Conservation (phyloP, 1,140 invertebrate genomes). For the fruit fly (Drosophila melanogaster) region DNA sequence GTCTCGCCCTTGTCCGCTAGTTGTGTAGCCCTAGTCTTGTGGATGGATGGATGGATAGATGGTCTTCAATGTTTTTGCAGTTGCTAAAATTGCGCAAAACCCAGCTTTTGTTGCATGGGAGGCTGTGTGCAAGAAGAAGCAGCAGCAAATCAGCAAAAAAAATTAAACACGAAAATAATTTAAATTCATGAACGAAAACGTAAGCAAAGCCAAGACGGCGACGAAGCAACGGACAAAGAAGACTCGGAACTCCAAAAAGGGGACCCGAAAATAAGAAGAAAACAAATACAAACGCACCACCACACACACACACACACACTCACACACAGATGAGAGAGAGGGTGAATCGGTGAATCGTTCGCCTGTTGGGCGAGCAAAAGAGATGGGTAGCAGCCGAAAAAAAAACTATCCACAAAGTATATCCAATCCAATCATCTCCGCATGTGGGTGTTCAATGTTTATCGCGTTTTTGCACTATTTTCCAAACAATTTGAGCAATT, state of each 20-base stretch:
- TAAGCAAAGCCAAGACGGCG: constrained; percentile 62
- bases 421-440: constrained; percentile 9
- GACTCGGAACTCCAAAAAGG: constrained; percentile 44
- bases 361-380: constrained; percentile 55
- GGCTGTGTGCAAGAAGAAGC: constrained; percentile 38
- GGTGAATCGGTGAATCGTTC: constrained; percentile 21
- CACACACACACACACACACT: constrained; percentile 50
- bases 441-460: constrained; percentile 48
- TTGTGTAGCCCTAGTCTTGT: background rate
- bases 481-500: constrained; percentile 54
- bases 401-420: constrained; percentile 48
- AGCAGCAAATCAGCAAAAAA: constrained; percentile 36
- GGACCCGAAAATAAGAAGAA: constrained; percentile 30
- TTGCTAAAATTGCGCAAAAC: constrained; percentile 55
- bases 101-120: constrained; percentile 35
- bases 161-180: constrained; percentile 74
- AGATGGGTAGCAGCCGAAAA: constrained; percentile 61
- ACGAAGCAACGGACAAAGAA: constrained; percentile 58
- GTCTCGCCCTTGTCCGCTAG: background rate
- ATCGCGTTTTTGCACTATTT: constrained; percentile 42
- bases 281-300: constrained; percentile 17
- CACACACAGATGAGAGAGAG: constrained; percentile 33
- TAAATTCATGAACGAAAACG: constrained; percentile 75
- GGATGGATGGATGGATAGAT: too few relatives aligned
- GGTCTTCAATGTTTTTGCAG: constrained; percentile 8